phyloP scores from a whole-genome alignment of 2,113 vertebrate species.

The Tragelaphus scriptus region DNA sequence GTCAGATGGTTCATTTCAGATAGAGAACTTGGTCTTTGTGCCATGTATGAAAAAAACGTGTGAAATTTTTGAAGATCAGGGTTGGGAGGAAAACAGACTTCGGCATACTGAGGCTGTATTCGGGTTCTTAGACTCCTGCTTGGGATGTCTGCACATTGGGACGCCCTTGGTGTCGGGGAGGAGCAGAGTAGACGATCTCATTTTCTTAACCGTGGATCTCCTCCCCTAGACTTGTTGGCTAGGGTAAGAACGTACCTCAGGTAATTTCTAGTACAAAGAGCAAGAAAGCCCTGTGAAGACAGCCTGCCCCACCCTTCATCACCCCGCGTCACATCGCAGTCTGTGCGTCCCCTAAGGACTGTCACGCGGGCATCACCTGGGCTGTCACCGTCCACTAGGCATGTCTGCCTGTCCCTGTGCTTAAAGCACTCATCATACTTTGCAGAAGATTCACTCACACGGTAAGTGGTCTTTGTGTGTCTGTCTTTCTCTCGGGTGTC shows the following conservation, averaged over 20 bases:
- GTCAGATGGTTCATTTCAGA: neutral
- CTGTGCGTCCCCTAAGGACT: neutral
- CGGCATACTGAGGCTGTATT: rapidly evolving
- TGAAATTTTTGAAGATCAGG: neutral
- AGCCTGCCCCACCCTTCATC: too few species aligned
- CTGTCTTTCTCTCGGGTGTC: rapidly evolving
- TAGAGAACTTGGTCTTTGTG: neutral
- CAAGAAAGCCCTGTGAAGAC: neutral
- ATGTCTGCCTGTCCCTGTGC: rapidly evolving
- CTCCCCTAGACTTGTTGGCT: neutral
- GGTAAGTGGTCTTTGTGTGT: neutral
- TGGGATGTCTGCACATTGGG: neutral
- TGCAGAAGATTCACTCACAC: too few species aligned
- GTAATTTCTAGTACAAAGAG: neutral
- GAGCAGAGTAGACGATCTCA: neutral
- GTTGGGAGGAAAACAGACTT: rapidly evolving
- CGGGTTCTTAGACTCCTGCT: neutral
- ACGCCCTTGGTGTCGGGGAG: too few species aligned
- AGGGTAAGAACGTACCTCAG: neutral
- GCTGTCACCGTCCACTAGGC: rapidly evolving
- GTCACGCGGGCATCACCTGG: rapidly evolving
- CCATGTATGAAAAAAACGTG: rapidly evolving
- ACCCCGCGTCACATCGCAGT: neutral
- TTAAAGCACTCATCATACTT: rapidly evolving
- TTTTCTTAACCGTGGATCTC: neutral